These are phyloP conservation scores for Indicator maculatus DNA, from an alignment of 2,113 vertebrate genomes.

Conservation along the genomic window DNA sequence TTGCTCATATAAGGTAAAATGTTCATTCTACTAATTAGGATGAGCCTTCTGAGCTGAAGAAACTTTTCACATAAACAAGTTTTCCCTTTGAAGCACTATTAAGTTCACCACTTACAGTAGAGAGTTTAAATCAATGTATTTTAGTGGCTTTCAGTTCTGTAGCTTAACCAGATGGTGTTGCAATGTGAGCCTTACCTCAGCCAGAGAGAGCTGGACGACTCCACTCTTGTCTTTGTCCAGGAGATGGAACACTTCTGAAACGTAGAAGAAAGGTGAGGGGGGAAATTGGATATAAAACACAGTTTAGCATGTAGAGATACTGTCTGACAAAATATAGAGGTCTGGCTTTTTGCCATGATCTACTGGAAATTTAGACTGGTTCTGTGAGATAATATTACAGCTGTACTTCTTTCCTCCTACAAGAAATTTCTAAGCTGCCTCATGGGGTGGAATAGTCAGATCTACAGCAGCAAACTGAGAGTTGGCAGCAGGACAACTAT, in stretches of 20 bases:
- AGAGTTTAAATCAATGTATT: background rate
- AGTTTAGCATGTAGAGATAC: background rate
- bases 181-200: slow-evolving; percentile 67
- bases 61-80: background rate
- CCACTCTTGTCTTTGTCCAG: slow-evolving; percentile 72
- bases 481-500: slow-evolving; percentile 9
- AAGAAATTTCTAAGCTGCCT: background rate
- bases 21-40: background rate
- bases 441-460: background rate
- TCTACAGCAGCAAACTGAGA: background rate
- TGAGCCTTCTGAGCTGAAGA: background rate
- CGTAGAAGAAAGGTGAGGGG: background rate
- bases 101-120: background rate
- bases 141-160: background rate
- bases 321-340: background rate
- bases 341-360: background rate
- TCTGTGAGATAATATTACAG: background rate
- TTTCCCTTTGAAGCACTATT: background rate
- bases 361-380: background rate
- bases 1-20: background rate
- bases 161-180: background rate
- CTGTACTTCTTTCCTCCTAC: background rate
- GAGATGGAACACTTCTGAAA: slow-evolving; percentile 71
- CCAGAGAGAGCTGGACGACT: slow-evolving; percentile 66
- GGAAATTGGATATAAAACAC: background rate